Percentiles rank a stretch among this genome's conserved stretches.
Evolutionary conservation across 2,113 vertebrate species (phyloP).

Genomic region (Rhipidura dahli): DNA sequence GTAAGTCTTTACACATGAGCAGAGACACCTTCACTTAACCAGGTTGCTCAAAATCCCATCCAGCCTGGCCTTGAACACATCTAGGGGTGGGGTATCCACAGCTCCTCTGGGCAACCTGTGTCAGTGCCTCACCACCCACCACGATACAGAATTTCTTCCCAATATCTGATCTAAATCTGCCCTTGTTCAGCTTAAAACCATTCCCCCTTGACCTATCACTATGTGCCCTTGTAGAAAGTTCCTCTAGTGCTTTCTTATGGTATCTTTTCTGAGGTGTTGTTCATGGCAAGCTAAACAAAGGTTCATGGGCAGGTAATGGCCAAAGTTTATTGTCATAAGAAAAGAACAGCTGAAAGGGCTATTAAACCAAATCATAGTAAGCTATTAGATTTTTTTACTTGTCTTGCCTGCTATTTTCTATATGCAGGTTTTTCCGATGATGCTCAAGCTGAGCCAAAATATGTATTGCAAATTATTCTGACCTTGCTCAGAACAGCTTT

Average conservation of each 20-base stretch:
- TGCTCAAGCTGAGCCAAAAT: constrained; percentile 4
- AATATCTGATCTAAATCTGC: neutral
- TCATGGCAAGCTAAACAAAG: neutral
- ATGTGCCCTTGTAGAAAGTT: neutral
- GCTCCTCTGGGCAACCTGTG: too few relatives aligned
- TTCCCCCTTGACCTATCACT: neutral
- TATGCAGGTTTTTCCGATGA: neutral
- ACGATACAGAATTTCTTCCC: neutral
- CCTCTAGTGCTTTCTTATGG: neutral
- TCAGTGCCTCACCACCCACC: neutral
- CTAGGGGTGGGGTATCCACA: neutral
- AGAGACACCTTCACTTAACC: neutral
- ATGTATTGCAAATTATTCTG: neutral
- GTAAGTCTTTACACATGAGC: neutral
- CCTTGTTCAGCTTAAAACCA: neutral
- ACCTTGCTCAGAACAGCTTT: neutral
- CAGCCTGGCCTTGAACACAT: neutral
- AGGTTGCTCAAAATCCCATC: neutral
- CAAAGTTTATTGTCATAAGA: neutral
- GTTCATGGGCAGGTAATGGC: neutral
- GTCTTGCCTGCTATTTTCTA: neutral
- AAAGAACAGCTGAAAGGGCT: neutral
- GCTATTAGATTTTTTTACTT: neutral
- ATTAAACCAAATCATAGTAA: constrained; percentile 2
- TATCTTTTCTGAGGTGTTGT: neutral